phyloP scores from a whole-genome alignment of 2,888 invertebrate species.

The Cancer borealis region DNA sequence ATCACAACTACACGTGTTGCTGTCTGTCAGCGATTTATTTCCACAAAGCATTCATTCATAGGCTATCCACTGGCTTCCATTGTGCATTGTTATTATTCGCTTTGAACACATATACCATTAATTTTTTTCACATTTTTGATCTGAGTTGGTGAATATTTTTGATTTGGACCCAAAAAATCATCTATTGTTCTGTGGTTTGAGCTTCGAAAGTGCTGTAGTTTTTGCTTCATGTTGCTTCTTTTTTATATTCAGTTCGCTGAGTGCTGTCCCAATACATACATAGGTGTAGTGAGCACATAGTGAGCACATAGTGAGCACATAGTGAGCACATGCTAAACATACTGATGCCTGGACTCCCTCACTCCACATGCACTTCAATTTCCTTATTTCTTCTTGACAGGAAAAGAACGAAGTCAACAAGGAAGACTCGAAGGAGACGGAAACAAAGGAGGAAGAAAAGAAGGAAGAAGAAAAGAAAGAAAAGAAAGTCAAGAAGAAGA shows the following conservation, averaged over 20 bases:
- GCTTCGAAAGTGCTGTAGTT: neutral
- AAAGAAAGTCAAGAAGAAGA: constrained; percentile 76
- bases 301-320: neutral
- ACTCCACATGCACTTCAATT: neutral
- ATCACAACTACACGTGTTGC: neutral
- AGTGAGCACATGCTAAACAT: neutral
- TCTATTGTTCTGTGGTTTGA: neutral
- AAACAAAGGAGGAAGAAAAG: constrained; percentile 60
- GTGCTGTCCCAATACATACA: neutral
- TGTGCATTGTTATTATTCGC: constrained; percentile 13
- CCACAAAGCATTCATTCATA: constrained; percentile 9
- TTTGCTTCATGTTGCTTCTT: neutral
- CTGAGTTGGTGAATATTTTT: neutral
- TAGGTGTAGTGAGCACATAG: neutral
- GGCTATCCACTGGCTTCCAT: neutral
- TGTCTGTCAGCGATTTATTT: constrained; percentile 3
- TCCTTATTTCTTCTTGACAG: constrained; percentile 47
- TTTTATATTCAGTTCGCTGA: too few species aligned
- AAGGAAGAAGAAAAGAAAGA: constrained; percentile 75
- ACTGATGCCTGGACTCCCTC: neutral
- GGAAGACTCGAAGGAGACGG: constrained; percentile 50
- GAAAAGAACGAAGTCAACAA: constrained; percentile 72
- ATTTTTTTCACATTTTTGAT: neutral
- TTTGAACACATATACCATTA: neutral
- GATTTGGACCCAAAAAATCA: neutral